Evolutionary conservation across 1,140 invertebrate species (phyloP), one percentile per base, ranked within the genome.

Genomic region (Asbolus verrucosus): DNA sequence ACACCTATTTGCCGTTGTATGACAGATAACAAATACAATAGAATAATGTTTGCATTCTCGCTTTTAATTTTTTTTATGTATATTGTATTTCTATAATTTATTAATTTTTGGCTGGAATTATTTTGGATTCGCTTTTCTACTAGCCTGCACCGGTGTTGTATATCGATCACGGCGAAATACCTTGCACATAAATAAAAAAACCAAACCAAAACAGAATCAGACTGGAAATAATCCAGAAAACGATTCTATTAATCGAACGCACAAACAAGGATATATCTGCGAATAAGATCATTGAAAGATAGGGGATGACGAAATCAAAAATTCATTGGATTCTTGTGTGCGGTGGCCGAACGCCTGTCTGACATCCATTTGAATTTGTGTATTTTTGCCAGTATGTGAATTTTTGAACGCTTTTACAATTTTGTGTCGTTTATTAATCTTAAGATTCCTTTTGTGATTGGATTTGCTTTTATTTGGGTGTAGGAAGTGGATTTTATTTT

Each of bases 201-300:
- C n/a, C n/a, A 30, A 30, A 30, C 4, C 4, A 30, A 41, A 41
- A 41, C 39, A 41, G 16, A 41, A 41, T 6, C n/a, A 41, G 39
- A 5, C 39, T 41, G 1, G 14, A 41, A 41, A 41, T 15, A 11
- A 41, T 15, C 16, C 39, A 14, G 11, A 30, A 60, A 60, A 8
- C 54, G 31, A 21, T 13, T 60, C 24, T 27, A 60, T 60, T 21
- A 60, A 60, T 60, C 24, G 54, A 60, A 16, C 11, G 27, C 24
- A 30, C 9, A 60, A 60, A 60, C 24, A 60, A 60, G 54, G 24
- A 60, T 60, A 41, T 15, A 60, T 60, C 24, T 27, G 13, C 9
- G 54, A 31, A 60, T 60, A 31, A 60, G 24, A 30, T 60, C 54
- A 60, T 14, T 60, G 54, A 60, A 31, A 30, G 54, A 60, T 60